These are phyloP conservation scores for Yponomeuta malinellus DNA, from an alignment of 2,888 invertebrate species.

Conservation along the genomic window DNA sequence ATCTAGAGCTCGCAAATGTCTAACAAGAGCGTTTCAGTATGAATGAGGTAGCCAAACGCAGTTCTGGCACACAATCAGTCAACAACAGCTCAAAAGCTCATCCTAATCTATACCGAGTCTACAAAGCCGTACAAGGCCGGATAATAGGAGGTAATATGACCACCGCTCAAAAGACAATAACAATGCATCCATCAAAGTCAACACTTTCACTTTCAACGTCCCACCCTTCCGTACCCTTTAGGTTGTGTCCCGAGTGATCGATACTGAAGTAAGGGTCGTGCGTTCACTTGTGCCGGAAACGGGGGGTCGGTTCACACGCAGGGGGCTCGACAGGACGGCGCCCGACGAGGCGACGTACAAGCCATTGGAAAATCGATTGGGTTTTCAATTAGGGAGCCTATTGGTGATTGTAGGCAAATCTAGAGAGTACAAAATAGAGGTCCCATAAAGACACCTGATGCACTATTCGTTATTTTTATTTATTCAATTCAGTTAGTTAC, in stretches of 20 bases:
- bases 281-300: not conserved
- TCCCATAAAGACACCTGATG: no score
- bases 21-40: no score
- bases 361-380: not conserved
- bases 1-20: no score
- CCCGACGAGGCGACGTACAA: not conserved
- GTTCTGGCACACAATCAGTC: no score
- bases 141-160: not conserved
- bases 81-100: no score
- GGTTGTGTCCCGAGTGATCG: conserved; percentile 22
- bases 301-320: not conserved
- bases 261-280: conserved; percentile 13
- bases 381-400: not conserved
- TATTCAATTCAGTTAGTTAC: no score
- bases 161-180: not conserved
- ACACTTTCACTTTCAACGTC: not conserved
- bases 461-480: no score
- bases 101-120: no score
- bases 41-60: no score
- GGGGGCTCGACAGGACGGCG: not conserved
- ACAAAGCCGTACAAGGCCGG: no score
- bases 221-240: not conserved
- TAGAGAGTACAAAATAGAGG: no score
- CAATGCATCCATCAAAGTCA: not conserved
- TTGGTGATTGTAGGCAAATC: not conserved